These are phyloP conservation scores for Platysternon megacephalum DNA, from an alignment of 2,113 vertebrate genomes.

Conservation along the genomic window DNA sequence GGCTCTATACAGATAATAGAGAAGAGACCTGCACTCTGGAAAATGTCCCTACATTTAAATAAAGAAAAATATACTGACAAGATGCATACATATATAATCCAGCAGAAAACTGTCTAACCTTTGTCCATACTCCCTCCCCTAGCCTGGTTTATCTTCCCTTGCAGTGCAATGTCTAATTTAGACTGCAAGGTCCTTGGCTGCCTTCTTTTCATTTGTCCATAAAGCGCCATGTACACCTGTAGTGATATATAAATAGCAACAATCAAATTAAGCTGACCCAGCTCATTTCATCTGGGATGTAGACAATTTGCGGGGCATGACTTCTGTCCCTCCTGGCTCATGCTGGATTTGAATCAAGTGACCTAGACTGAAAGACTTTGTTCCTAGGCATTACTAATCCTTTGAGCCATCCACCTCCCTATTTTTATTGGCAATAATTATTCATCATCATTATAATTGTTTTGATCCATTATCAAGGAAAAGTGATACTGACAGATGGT, in stretches of 20 bases:
- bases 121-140: background rate
- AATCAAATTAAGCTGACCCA: rapidly evolving
- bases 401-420: constrained; percentile 12
- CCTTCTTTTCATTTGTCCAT: background rate
- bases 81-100: background rate
- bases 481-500: constrained; percentile 51
- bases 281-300: background rate
- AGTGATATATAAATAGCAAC: background rate
- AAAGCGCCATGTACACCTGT: background rate
- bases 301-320: background rate
- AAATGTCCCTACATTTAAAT: background rate
- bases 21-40: background rate
- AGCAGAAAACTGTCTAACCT: background rate
- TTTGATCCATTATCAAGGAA: constrained; percentile 56
- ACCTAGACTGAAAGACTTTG: background rate
- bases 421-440: constrained; percentile 32
- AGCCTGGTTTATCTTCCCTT: background rate
- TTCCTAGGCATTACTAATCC: background rate
- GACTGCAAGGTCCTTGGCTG: background rate
- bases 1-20: background rate
- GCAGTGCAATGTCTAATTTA: background rate
- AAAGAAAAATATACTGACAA: background rate
- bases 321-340: background rate
- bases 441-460: constrained; percentile 39
- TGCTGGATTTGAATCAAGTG: background rate